Evolutionary conservation across 1,140 invertebrate genomes (phyloP).

Genomic region (Drosophila kurseongensis): DNA sequence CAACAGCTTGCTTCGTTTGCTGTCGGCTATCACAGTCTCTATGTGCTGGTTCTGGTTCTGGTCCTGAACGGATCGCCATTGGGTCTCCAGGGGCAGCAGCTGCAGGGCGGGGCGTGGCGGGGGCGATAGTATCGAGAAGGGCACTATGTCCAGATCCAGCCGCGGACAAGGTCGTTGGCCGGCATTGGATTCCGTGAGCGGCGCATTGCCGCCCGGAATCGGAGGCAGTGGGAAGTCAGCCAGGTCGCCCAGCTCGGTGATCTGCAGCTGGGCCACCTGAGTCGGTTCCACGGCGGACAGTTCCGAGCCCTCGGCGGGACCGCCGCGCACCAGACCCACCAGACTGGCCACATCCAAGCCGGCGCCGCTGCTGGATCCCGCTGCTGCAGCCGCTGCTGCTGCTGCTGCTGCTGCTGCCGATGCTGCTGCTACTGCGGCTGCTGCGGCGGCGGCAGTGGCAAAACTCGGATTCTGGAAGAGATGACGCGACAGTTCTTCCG

Average conservation of each 20-base stretch:
- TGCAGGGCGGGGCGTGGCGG: slow-evolving; percentile 70
- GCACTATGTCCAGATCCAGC: slow-evolving; percentile 75
- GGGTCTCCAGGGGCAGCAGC: slow-evolving; percentile 59
- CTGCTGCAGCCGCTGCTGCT: slow-evolving; percentile 20
- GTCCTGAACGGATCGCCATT: slow-evolving; percentile 47
- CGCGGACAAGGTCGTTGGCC: slow-evolving; percentile 50
- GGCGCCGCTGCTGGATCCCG: slow-evolving; percentile 5
- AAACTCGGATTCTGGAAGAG: slow-evolving; percentile 87
- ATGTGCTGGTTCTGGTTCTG: slow-evolving; percentile 49
- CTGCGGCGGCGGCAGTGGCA: slow-evolving; percentile 63
- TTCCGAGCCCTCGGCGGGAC: slow-evolving; percentile 58
- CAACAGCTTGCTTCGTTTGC: slow-evolving; percentile 57
- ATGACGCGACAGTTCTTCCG: slow-evolving; percentile 92
- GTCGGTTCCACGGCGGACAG: slow-evolving; percentile 47
- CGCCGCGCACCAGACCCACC: slow-evolving; percentile 69
- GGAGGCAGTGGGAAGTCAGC: slow-evolving; percentile 80
- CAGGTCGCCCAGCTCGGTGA: slow-evolving; percentile 48
- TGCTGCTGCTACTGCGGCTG: slow-evolving; percentile 41
- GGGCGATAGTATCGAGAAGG: slow-evolving; percentile 80
- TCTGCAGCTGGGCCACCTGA: slow-evolving; percentile 8
- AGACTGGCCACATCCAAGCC: slow-evolving; percentile 57
- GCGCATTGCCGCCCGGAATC: slow-evolving; percentile 53
- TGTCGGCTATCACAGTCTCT: slow-evolving; percentile 79
- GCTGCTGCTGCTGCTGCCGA: slow-evolving; percentile 58
- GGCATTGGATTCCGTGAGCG: slow-evolving; percentile 4